Evolutionary conservation across 1,140 invertebrate species (phyloP), one percentile per base, ranked within the genome.

Genomic region (Cotesia glomerata): DNA sequence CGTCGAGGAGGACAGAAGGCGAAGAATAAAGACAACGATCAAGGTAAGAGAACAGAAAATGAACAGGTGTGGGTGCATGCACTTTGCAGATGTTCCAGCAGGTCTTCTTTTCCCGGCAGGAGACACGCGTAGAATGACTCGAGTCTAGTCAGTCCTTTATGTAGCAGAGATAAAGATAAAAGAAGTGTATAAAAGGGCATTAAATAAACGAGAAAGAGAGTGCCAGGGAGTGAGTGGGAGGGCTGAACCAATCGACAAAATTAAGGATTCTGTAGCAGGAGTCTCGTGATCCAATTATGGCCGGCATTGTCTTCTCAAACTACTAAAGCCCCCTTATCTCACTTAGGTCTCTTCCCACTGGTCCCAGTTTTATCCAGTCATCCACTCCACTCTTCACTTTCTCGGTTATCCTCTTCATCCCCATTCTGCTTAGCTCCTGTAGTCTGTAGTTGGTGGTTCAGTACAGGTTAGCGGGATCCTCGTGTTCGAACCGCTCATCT

Each of bases 221-320:
- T 52, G 49, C 64, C 58, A 63, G 67, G 58, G 54, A 52, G 36
- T 52, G 49, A 69, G 64, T 71, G 67, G 58, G 54, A 52, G 71
- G 65, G 11, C 73, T 71, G 78, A 80, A 75, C 74, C 77, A 78
- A 80, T 77, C 77, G 76, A 70, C 64, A 58, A 75, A 83, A 83
- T 82, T 82, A 83, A 81, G 78, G 77, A 83, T 83, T 83, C 80
- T 76, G 71, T 69, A 79, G 77, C 77, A 75, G 70, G 74, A 76
- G 76, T 74, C 78, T 82, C 78, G 76, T 80, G 78, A 83, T 82
- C 79, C 81, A 82, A 83, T 83, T 83, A 83, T 80, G 80, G 77
- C 69, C 75, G 73, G 77, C 77, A 82, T 83, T 83, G 80, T 83
- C 80, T 83, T 79, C 75, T 71, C 73, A 78, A 79, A 78, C 79